A percentile compares a stretch with the other conserved stretches of the same genome.
Evolutionary conservation across 2,113 vertebrate genomes (phyloP).

Genomic region (Pogonocichla stellata): DNA sequence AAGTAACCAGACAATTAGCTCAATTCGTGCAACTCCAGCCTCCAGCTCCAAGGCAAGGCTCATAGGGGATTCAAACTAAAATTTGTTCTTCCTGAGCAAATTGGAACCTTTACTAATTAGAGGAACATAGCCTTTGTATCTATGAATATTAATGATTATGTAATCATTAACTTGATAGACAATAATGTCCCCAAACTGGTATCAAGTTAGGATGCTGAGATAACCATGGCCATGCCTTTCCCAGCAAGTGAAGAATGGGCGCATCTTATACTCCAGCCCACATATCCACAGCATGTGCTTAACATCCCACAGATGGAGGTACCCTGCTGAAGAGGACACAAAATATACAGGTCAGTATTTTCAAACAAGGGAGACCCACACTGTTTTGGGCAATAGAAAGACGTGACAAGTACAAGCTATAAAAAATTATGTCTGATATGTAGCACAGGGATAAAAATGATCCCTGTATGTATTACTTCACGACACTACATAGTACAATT

Average conservation of each 20-base stretch:
- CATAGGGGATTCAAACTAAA: neutral
- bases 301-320: neutral
- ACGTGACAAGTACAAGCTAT: neutral
- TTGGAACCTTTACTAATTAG: neutral
- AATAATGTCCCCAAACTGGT: neutral
- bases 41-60: neutral
- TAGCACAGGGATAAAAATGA: neutral
- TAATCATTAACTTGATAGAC: neutral
- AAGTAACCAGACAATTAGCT: slow-evolving; percentile 16
- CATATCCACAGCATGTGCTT: neutral
- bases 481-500: neutral
- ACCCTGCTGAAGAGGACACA: neutral
- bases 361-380: neutral
- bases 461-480: neutral
- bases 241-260: neutral
- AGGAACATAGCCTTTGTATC: neutral
- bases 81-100: neutral
- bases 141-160: neutral
- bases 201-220: neutral
- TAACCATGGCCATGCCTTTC: neutral
- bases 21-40: neutral
- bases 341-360: neutral
- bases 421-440: neutral
- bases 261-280: neutral
- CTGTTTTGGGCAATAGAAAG: neutral